phyloP scores from a whole-genome alignment of 2,888 invertebrate genomes.

The Calameuta filiformis region DNA sequence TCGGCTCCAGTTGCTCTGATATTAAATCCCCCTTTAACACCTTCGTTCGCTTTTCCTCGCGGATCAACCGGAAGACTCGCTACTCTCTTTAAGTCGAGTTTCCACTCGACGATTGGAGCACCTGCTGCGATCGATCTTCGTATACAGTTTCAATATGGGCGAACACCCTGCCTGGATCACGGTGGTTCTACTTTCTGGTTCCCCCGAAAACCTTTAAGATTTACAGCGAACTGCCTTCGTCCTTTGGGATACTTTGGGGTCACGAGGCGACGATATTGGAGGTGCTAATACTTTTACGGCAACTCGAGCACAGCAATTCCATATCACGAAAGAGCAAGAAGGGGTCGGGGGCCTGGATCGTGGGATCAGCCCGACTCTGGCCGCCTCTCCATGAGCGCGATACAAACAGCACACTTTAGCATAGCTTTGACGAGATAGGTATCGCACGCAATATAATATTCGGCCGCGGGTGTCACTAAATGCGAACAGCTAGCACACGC shows the following conservation, averaged over 20 bases:
- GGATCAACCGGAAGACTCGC: neutral
- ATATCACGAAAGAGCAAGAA: neutral
- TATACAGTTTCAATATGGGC: neutral
- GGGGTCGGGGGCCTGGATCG: neutral
- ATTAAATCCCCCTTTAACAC: slow-evolving; percentile 49
- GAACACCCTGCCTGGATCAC: neutral
- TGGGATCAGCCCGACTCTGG: neutral
- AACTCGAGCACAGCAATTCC: neutral
- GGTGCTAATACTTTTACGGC: slow-evolving; percentile 6
- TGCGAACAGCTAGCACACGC: slow-evolving; percentile 24
- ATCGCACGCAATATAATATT: slow-evolving; percentile 37
- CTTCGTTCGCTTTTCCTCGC: neutral
- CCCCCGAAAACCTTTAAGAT: neutral
- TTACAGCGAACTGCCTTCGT: neutral
- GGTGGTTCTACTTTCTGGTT: neutral
- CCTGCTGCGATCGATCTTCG: neutral
- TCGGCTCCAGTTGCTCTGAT: slow-evolving; percentile 55
- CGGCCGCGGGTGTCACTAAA: slow-evolving; percentile 33
- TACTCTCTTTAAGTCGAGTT: neutral
- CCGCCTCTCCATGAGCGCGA: neutral
- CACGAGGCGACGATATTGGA: neutral
- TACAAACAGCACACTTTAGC: slow-evolving; percentile 7
- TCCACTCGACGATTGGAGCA: neutral
- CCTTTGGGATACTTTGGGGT: neutral
- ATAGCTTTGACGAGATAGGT: slow-evolving; percentile 12